phyloP scores from a whole-genome alignment of 1,140 invertebrate species.

The Drosophila pectinifera region DNA sequence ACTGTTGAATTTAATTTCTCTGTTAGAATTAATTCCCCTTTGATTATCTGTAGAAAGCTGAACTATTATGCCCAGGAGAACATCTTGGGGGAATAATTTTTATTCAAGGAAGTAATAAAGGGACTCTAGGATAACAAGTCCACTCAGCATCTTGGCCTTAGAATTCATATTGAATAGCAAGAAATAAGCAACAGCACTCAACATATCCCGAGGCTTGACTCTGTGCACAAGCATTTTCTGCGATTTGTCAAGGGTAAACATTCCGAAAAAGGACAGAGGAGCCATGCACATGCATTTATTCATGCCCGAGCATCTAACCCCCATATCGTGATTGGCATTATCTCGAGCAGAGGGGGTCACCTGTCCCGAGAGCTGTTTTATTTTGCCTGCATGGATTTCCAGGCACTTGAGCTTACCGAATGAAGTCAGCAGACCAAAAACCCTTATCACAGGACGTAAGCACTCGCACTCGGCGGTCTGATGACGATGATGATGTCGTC shows the following conservation, averaged over 20 bases:
- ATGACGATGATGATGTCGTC: conserved; percentile 60
- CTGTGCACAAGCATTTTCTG: conserved; percentile 31
- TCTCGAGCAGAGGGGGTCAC: conserved; percentile 27
- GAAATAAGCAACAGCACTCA: conserved; percentile 39
- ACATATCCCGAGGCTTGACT: conserved; percentile 33
- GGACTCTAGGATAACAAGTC: not conserved
- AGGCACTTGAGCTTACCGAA: conserved; percentile 74
- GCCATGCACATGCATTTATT: conserved; percentile 13
- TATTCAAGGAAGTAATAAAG: conserved; percentile 18
- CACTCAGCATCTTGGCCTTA: conserved; percentile 14
- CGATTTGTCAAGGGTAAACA: conserved; percentile 47
- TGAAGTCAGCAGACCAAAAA: conserved; percentile 83
- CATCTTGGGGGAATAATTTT: not conserved
- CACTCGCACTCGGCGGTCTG: conserved; percentile 79
- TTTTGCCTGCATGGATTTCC: conserved; percentile 51
- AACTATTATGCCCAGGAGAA: conserved; percentile 1
- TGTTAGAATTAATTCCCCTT: not conserved
- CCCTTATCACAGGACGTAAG: conserved; percentile 80
- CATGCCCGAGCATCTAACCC: conserved; percentile 38
- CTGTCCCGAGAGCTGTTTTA: conserved; percentile 45
- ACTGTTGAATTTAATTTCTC: not conserved
- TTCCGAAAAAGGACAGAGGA: conserved; percentile 27
- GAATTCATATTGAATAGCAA: conserved; percentile 26
- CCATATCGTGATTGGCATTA: conserved; percentile 44
- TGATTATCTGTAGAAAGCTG: not conserved